Evolutionary conservation across 2,113 vertebrate genomes (phyloP).

Genomic region (Oreochromis spilurus): DNA sequence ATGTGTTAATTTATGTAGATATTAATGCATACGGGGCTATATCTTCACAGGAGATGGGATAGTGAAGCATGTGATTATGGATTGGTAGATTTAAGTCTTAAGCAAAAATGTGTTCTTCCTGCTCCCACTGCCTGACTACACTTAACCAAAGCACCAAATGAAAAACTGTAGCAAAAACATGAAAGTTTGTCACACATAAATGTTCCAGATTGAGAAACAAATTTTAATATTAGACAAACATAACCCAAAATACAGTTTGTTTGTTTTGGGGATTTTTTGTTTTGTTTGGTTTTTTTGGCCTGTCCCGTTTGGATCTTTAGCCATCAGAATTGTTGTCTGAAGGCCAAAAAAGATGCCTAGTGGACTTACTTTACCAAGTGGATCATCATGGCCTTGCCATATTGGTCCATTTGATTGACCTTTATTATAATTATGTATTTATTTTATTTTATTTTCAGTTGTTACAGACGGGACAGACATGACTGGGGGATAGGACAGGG

Average conservation of each 20-base stretch:
- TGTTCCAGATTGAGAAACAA: fast-evolving
- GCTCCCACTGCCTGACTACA: not conserved
- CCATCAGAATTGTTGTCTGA: no score
- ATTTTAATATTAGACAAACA: not conserved
- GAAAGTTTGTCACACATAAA: fast-evolving
- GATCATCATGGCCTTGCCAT: no score
- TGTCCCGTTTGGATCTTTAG: no score
- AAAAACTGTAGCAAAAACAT: not conserved
- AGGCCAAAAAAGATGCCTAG: no score
- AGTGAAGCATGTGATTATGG: not conserved
- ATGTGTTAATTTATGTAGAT: constrained; percentile 41
- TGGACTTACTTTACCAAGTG: no score
- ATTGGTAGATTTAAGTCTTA: not conserved
- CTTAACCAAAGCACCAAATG: not conserved
- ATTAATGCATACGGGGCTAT: constrained; percentile 21
- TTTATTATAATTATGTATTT: no score
- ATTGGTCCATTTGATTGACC: no score
- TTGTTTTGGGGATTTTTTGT: no score
- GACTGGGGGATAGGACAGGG: no score
- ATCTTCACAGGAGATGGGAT: not conserved
- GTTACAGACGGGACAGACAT: no score
- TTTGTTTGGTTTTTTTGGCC: no score
- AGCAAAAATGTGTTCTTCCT: not conserved
- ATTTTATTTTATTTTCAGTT: no score
- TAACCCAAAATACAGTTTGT: not conserved